Evolutionary conservation across 35 echinoderm and acorn worm genomes (phyloP).

Genomic region (Ophiothrix spiculata): DNA sequence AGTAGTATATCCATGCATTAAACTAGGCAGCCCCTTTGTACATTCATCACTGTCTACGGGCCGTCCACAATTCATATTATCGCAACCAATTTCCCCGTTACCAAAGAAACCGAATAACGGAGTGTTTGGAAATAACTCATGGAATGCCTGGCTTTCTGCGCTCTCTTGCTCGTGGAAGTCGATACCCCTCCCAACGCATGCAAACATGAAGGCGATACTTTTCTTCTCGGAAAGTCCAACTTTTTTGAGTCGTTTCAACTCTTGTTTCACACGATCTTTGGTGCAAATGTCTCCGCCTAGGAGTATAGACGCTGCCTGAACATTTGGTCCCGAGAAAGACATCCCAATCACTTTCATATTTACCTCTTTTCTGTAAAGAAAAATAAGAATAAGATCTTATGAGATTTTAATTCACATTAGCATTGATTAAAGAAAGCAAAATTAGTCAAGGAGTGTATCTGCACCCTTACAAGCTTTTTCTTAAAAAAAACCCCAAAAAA

Average conservation of each 20-base stretch:
- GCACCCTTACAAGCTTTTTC: too few relatives aligned
- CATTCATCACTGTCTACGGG: neutral
- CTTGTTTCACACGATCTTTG: slow-evolving; percentile 21
- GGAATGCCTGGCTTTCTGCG: slow-evolving; percentile 82
- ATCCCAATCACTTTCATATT: slow-evolving; percentile 27
- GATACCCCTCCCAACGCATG: slow-evolving; percentile 69
- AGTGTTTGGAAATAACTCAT: slow-evolving; percentile 63
- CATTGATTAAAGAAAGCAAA: too few relatives aligned
- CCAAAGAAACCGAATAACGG: slow-evolving; percentile 91
- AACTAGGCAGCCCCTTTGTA: neutral
- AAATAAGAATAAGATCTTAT: too few relatives aligned
- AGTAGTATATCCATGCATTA: slow-evolving; percentile 1
- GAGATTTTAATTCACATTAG: too few relatives aligned
- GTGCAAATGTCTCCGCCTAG: slow-evolving; percentile 41
- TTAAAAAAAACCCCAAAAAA: too few relatives aligned
- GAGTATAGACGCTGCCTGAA: slow-evolving; percentile 72
- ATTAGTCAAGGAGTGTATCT: too few relatives aligned
- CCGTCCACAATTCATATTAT: slow-evolving; percentile 46
- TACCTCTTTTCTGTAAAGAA: neutral
- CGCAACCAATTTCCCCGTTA: slow-evolving; percentile 84
- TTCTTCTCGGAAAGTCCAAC: slow-evolving; percentile 45
- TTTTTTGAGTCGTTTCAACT: slow-evolving; percentile 57
- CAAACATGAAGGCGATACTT: slow-evolving; percentile 91
- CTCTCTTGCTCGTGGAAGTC: slow-evolving; percentile 52
- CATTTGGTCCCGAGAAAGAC: slow-evolving; percentile 76